A percentile compares a stretch with the other conserved stretches of the same genome.
These are phyloP conservation scores for Trichosurus vulpecula DNA, from an alignment of 2,797 vertebrate genomes.

Conservation along the genomic window DNA sequence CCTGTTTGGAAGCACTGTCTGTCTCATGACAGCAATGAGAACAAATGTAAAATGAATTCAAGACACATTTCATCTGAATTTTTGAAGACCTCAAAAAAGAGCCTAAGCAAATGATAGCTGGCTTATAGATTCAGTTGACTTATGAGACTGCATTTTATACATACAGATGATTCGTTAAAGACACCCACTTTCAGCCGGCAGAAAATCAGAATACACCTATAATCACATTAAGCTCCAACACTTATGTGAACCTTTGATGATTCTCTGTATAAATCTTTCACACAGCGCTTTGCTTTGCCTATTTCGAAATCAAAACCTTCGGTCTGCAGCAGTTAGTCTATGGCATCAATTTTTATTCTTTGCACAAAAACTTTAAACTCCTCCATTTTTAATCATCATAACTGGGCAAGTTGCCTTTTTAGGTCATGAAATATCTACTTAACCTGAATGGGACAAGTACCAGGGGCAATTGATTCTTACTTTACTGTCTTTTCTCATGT, in stretches of 20 bases:
- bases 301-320: constrained; percentile 45
- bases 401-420: constrained; percentile 7
- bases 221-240: background rate
- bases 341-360: constrained; percentile 29
- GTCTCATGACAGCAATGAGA: constrained; percentile 26
- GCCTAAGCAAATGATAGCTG: background rate
- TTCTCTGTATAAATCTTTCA: background rate
- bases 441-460: background rate
- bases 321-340: background rate
- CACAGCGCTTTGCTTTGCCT: background rate
- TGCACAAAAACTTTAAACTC: constrained; percentile 45
- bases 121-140: background rate
- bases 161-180: background rate
- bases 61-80: constrained; percentile 32
- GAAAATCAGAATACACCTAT: background rate
- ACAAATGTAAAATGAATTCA: constrained; percentile 49
- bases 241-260: background rate
- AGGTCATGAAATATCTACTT: constrained; percentile 49
- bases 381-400: constrained; percentile 46
- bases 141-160: background rate
- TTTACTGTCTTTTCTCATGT: constrained; percentile 25
- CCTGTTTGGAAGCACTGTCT: constrained; percentile 18
- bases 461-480: constrained; percentile 40
- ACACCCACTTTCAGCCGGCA: background rate
- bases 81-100: constrained; percentile 19